Evolutionary conservation across 1,140 invertebrate species (phyloP).

Genomic region (Ridgeia piscesae): DNA sequence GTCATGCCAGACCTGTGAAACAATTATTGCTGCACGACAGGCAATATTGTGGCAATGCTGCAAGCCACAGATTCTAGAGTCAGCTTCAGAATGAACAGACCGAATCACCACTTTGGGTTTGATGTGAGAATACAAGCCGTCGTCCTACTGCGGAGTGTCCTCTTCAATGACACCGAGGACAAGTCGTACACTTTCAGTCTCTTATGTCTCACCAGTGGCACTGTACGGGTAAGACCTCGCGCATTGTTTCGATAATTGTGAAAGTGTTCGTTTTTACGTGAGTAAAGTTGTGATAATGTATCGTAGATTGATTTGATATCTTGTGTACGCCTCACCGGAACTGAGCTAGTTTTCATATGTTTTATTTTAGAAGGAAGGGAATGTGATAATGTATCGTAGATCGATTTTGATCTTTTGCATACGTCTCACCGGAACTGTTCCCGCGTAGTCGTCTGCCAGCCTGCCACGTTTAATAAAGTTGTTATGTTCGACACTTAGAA

Average conservation of each 20-base stretch:
- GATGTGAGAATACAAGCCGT: neutral
- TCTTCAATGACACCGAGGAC: neutral
- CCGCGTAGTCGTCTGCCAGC: too few relatives aligned
- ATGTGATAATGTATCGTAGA: too few relatives aligned
- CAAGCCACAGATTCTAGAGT: neutral
- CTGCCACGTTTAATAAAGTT: too few relatives aligned
- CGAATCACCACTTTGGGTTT: neutral
- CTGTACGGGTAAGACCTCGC: neutral
- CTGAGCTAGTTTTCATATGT: too few relatives aligned
- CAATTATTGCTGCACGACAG: neutral
- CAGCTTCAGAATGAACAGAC: neutral
- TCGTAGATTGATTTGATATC: too few relatives aligned
- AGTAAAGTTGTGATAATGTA: neutral
- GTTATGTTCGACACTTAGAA: too few relatives aligned
- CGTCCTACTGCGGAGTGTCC: neutral
- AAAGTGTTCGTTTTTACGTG: neutral
- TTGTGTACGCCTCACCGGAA: too few relatives aligned
- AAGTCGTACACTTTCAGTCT: neutral
- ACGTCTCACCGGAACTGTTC: too few relatives aligned
- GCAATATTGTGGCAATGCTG: neutral
- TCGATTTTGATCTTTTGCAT: too few relatives aligned
- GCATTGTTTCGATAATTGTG: neutral
- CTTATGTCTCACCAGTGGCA: neutral
- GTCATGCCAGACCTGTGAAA: too few relatives aligned
- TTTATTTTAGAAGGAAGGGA: too few relatives aligned